Evolutionary conservation across 2,888 invertebrate species (phyloP), one percentile per base, ranked within the genome.

Genomic region (Sicus ferrugineus): DNA sequence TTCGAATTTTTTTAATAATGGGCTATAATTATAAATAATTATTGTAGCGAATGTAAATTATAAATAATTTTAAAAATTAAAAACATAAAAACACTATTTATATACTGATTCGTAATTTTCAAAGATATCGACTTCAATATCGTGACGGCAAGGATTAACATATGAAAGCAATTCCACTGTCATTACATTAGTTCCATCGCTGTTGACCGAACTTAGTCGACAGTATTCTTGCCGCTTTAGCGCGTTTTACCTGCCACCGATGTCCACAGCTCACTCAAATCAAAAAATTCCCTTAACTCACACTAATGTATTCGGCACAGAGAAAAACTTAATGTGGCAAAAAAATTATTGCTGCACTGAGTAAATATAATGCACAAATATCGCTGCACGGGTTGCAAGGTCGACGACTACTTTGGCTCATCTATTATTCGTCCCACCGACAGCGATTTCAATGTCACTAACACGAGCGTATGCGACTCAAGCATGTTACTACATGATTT

Each of bases 371-470:
- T 61, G 61, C 61, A 42, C 21, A 61, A 26, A 59, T 38, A 48
- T 63, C 28, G 26, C 26, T 14, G n/a, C n/a, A n/a, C n/a, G n/a
- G n/a, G n/a, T n/a, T 26, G 14, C 64, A 64, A 64, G 64, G 64
- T 31, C 34, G 64, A 64, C 11, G 14, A 19, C 7, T 3, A 31
- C 21, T 63, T 23, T 30, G 19, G 11, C 14, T 30, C 9, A 14
- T 23, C 23, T n/a, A 54, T 28, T 48, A 52, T 28, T 31, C 54
- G 14, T 38, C 38, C 65, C 42, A 46, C 28, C 50, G 56, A 19
- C 56, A 50, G 31, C 16, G 50, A 38, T 67, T 67, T 67, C 67
- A 67, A 67, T 52, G 61, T 61, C 67, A 61, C 50, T 4, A 54
- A 59, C 28, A 64, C 50, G 48, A 64, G 21, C 19, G 21, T 28